Base-by-base conservation (phyloP, 2,113 vertebrate genomes). In the Irena cyanogastra region DNA sequence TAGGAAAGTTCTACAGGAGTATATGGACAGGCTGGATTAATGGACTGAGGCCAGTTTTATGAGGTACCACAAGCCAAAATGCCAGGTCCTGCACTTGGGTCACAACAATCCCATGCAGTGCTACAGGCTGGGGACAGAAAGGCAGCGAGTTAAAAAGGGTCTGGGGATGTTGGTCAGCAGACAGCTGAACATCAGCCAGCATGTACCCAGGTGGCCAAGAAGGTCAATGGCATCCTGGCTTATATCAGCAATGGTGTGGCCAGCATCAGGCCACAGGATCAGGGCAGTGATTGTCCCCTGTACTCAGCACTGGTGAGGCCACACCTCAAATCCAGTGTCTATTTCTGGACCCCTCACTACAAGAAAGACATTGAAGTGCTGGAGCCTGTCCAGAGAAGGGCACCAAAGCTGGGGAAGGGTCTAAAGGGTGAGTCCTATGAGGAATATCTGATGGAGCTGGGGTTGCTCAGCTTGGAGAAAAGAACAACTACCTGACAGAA, bases 121-220 rank as follows among this genome's bases (percentile, higher is more conserved):
- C 11, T 18, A 47, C 6, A 44, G 8, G 9, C 11, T 8, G 4
- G 22, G 17, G 21, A 8, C 23, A 61, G 26, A 45, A 63, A 72
- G 13, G 5, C 0, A 0, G 5, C 1, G 39, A 31, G 10, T 37
- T 44, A 31, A 37, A 71, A 71, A 44, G 17, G 10, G 7, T 8
- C 8, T 31, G 11, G 10, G 4, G 5, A 3, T 61, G 13, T 6
- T 61, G 26, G 33, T 17, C 47, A 44, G 17, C 4, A 53, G 27
- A 10, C 13, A 31, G 13, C 2, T 26, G 37, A 83, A 26, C 21
- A 21, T 7, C 39, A 53, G 1, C 26, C 47, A 72, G 26, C 1
- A n/a, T 61, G 13, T 44, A 21, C 21, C 22, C 21, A 53, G 6
- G 8, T 72, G 17, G 21, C 27, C 33, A 44, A 53, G 27, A 26